Evolutionary conservation across 1,140 invertebrate genomes (phyloP).

Genomic region (Caerostris darwini): DNA sequence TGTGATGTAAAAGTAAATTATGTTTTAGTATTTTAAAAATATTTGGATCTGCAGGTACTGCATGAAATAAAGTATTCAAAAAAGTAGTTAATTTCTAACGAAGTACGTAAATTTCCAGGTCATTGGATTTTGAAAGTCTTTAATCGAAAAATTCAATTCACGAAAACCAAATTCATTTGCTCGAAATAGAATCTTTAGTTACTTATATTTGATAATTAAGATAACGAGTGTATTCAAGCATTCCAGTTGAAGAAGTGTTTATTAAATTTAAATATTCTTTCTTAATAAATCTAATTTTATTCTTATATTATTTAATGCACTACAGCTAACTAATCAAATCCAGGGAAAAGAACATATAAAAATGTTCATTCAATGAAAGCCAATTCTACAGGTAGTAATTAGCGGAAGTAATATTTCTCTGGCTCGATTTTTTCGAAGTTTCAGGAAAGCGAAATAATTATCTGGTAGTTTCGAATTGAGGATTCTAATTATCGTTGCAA

Average conservation of each 20-base stretch:
- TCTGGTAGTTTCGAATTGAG: not conserved
- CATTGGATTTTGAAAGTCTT: too few relatives aligned
- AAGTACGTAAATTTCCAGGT: too few relatives aligned
- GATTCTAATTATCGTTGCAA: conserved; percentile 9
- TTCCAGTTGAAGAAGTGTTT: not conserved
- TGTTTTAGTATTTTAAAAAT: too few relatives aligned
- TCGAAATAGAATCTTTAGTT: too few relatives aligned
- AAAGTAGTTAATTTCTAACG: too few relatives aligned
- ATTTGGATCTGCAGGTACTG: too few relatives aligned
- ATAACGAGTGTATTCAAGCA: not conserved
- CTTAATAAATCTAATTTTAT: not conserved
- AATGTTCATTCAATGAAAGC: conserved; percentile 2
- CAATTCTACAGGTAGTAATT: not conserved
- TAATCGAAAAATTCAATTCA: too few relatives aligned
- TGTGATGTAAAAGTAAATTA: too few relatives aligned
- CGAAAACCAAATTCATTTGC: too few relatives aligned
- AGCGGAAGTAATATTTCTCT: not conserved
- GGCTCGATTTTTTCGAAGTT: not conserved
- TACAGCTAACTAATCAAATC: not conserved
- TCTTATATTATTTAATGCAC: not conserved
- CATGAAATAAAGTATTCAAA: too few relatives aligned
- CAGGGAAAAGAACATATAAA: not conserved
- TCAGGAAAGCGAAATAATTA: conserved; percentile 1
- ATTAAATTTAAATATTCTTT: too few relatives aligned
- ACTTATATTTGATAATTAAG: not conserved